Evolutionary conservation across 2,797 vertebrate genomes (phyloP).

Genomic region (Chaenodraco wilsoni): DNA sequence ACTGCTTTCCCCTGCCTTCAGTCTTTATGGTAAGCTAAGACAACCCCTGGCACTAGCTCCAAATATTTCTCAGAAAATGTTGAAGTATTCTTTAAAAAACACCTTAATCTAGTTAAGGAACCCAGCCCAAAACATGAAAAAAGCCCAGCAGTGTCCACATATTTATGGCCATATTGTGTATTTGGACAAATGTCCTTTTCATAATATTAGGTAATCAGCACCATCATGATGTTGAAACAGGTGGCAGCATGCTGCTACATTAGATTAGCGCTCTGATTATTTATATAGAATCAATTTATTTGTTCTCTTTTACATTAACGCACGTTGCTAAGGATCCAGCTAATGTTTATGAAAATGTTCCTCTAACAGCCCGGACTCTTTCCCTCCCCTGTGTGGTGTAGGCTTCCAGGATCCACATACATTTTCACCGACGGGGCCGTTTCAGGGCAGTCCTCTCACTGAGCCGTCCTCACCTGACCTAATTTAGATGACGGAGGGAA

Average conservation of each 20-base stretch:
- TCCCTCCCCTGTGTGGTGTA: conserved; percentile 21
- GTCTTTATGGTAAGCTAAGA: neutral
- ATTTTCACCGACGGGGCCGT: conserved; percentile 23
- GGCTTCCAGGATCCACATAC: conserved; percentile 35
- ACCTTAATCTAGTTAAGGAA: too few relatives aligned
- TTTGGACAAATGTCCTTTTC: conserved; percentile 21
- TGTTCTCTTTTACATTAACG: conserved; percentile 6
- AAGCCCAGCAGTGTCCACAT: neutral
- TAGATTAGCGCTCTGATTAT: conserved; percentile 7
- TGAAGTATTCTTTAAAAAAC: too few relatives aligned
- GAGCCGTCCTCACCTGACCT: conserved; percentile 81
- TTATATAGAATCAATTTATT: conserved; percentile 33
- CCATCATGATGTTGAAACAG: conserved; percentile 11
- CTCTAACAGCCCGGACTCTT: neutral
- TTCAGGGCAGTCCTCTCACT: conserved; percentile 33
- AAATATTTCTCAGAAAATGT: too few relatives aligned
- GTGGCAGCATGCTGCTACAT: conserved; percentile 4
- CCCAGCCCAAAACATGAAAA: too few relatives aligned
- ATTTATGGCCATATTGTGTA: neutral
- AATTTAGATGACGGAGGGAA: conserved; percentile 65
- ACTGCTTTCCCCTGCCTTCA: neutral
- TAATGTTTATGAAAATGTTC: conserved; percentile 28
- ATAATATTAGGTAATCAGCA: conserved; percentile 7
- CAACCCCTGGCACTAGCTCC: too few relatives aligned
- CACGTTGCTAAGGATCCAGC: conserved; percentile 21